Conservation (phyloP, 1,140 invertebrate species). For the Bombus breviceps region DNA sequence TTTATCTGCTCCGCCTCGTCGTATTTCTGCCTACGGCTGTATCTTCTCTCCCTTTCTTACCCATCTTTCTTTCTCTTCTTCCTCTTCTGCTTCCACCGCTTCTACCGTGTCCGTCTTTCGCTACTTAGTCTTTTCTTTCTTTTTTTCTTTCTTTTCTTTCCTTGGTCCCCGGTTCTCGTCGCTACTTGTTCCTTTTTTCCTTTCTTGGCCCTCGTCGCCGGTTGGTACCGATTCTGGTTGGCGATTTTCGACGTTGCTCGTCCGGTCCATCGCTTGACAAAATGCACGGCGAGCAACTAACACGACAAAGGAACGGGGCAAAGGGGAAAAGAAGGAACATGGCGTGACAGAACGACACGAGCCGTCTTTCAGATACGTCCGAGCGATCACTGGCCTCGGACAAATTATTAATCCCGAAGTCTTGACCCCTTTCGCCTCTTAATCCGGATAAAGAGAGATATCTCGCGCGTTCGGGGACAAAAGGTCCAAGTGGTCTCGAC, state of each 20-base stretch:
- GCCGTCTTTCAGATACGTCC: slow-evolving; percentile 51
- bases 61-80: not conserved
- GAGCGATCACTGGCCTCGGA: slow-evolving; percentile 52
- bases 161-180: slow-evolving; percentile 1
- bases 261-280: slow-evolving; percentile 10
- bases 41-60: not conserved
- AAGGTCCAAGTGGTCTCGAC: slow-evolving; percentile 50
- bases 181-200: not conserved
- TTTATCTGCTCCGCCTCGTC: slow-evolving; percentile 63
- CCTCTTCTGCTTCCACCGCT: not conserved
- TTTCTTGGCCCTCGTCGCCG: not conserved
- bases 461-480: slow-evolving; percentile 65
- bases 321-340: not conserved
- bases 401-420: slow-evolving; percentile 77
- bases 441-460: slow-evolving; percentile 72
- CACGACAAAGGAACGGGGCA: not conserved
- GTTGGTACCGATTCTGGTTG: slow-evolving; percentile 15
- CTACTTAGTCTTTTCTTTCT: not conserved
- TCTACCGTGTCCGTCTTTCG: not conserved
- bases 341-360: slow-evolving; percentile 58
- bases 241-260: slow-evolving; percentile 48
- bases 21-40: slow-evolving; percentile 54
- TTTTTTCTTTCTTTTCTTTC: slow-evolving; percentile 3
- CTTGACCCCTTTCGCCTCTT: slow-evolving; percentile 72
- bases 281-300: not conserved